phyloP scores from a whole-genome alignment of 2,888 invertebrate species.

The Spicauda simplicius region DNA sequence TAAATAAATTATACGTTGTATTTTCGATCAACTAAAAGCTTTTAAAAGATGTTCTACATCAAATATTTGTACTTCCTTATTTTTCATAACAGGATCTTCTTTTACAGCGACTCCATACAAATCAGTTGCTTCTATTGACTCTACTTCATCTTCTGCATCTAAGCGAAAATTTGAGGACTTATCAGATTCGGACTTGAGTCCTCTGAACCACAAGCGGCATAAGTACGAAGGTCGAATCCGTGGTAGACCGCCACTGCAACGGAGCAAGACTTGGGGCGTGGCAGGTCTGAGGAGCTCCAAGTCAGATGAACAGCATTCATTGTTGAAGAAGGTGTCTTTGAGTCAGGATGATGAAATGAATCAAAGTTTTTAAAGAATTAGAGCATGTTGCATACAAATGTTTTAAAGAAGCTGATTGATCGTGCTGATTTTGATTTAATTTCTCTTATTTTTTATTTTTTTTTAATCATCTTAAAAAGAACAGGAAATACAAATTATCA shows the following conservation, averaged over 20 bases:
- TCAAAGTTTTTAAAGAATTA: slow-evolving; percentile 57
- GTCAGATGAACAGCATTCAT: slow-evolving; percentile 62
- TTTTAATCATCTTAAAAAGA: too few species aligned
- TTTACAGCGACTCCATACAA: slow-evolving; percentile 61
- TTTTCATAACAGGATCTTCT: slow-evolving; percentile 34
- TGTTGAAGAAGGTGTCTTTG: slow-evolving; percentile 52
- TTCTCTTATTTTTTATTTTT: too few species aligned
- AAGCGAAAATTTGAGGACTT: slow-evolving; percentile 70
- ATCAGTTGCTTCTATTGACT: slow-evolving; percentile 53
- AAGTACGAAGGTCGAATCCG: slow-evolving; percentile 72
- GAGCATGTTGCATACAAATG: neutral
- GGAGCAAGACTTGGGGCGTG: slow-evolving; percentile 56
- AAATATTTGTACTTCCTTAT: too few species aligned
- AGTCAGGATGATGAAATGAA: slow-evolving; percentile 60
- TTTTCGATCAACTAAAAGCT: too few species aligned
- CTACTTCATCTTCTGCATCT: slow-evolving; percentile 63
- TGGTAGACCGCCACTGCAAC: slow-evolving; percentile 71
- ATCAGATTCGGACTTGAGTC: slow-evolving; percentile 66
- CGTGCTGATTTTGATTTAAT: too few species aligned
- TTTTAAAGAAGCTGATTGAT: too few species aligned
- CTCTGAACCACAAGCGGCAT: slow-evolving; percentile 72
- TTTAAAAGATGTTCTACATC: too few species aligned
- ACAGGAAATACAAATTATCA: too few species aligned
- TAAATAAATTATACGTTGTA: too few species aligned
- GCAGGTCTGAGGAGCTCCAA: slow-evolving; percentile 56